Evolutionary conservation across 2,113 vertebrate species (phyloP), one percentile per base, ranked within the genome.

Genomic region (Microtus ochrogaster): DNA sequence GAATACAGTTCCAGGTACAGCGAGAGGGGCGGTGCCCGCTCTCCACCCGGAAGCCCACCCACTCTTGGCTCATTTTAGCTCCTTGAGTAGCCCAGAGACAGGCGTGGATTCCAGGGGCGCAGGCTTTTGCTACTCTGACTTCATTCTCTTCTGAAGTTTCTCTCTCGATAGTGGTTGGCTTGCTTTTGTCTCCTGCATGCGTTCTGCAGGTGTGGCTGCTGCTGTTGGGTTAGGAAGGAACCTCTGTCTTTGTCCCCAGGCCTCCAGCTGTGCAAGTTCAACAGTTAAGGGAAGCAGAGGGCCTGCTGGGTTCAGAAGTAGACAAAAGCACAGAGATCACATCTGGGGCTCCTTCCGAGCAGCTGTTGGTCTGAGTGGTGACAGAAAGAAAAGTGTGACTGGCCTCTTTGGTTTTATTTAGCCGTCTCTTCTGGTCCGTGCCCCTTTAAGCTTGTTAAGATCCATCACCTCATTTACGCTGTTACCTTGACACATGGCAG

Each of bases 341-440:
- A 17, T 26, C 41, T 36, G 65, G 41, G 47, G 22, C 28, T 88
- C 89, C 96, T 94, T 96, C 74, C 63, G 0, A 93, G 95, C 52
- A 95, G 55, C 78, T 93, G 72, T 61, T 94, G 52, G 39, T 91
- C 84, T 93, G 73, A 73, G 66, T 91, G 83, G 90, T 0, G 22
- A 70, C 73, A 41, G 33, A 47, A 39, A 44, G 33, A 47, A 17
- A 58, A 83, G 92, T 17, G 61, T 89, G 87, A 85, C 90, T 95
- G 91, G 79, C 66, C 92, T 81, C 76, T 96, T 87, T 78, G 96
- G 95, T 97, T 97, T 97, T 95, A 95, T 94, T 97, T 97, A 96
- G 95, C 97, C 94, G 83, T 97, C 96, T 97, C 96, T 96, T 97
- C 94, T 96, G 95, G 95, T 94, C 85, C 85, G 0, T 96, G 94